Conservation (phyloP, 2,797 vertebrate genomes). For the Manis pentadactyla region DNA sequence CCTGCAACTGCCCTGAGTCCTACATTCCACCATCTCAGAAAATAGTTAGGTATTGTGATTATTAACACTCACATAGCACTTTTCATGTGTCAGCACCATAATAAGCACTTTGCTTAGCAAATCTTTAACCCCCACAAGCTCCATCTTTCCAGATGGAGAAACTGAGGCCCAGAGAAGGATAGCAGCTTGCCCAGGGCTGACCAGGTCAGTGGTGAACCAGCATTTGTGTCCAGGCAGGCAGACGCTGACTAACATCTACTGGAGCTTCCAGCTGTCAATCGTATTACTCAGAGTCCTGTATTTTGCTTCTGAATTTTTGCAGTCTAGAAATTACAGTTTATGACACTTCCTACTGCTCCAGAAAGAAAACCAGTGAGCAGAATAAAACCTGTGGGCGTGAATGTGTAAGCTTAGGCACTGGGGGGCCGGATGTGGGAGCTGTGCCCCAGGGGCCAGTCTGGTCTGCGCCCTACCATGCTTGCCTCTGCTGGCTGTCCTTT, state of each 20-base stretch:
- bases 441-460: fast-evolving
- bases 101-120: not conserved
- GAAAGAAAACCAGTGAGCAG: not conserved
- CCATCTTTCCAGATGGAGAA: not conserved
- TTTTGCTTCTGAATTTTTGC: slow-evolving; percentile 17
- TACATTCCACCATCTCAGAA: not conserved
- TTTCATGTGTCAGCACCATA: not conserved
- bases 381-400: not conserved
- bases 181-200: not conserved
- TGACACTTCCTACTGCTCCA: not conserved
- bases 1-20: not conserved
- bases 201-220: not conserved
- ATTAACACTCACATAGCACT: not conserved
- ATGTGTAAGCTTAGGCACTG: not conserved
- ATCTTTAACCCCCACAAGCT: not conserved
- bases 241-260: not conserved
- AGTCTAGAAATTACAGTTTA: slow-evolving; percentile 27
- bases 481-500: not conserved
- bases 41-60: not conserved
- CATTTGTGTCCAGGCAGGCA: not conserved
- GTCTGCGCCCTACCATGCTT: fast-evolving
- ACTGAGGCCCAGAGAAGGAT: not conserved
- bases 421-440: not conserved
- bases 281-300: not conserved
- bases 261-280: not conserved